Evolutionary conservation across 2,888 invertebrate genomes (phyloP), one percentile per base, ranked within the genome.

Genomic region (Perdita meconis): DNA sequence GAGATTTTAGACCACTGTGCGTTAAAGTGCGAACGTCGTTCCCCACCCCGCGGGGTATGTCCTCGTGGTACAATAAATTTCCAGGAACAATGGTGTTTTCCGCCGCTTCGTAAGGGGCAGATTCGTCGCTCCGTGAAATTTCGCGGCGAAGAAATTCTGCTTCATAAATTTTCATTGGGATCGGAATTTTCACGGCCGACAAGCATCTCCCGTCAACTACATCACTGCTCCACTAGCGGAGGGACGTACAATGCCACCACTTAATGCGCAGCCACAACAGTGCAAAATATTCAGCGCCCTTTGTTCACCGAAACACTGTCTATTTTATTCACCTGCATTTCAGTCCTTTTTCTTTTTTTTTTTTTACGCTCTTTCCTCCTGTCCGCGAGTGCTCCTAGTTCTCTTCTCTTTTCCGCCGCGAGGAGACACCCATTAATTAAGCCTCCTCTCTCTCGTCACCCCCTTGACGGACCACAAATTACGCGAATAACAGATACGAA

Each of bases 381-480:
- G 19, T 6, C 19, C 40, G 3, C 13, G 4, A 13, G 30, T 13
- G 1, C 5, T 1, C n/a, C n/a, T n/a, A 42, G 5, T 16, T 8
- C 19, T 47, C 47, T 12, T 47, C 10, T 51, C 36, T 34, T 10
- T 26, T 12, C 12, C 5, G 12, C 22, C 50, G 34, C 40, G 19
- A 50, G 19, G 16, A 66, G 26, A 24, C 26, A 13, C 2, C 50
- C 50, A 66, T 66, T 57, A 66, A 70, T 70, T 67, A 70, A 66
- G 24, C 19, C 40, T 22, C 34, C 53, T 19, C 13, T 19, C 13
- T 16, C 38, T 4, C 13, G 0, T 24, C 16, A 10, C 10, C n/a
- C 19, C 22, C 30, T 13, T 2, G 8, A 10, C 30, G 47, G 13
- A 24, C 40, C 47, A 57, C 38, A 57, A 71, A 68, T 68, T 53